Evolutionary conservation across 2,888 invertebrate species (phyloP).

Genomic region (Dryadula phaetusa): DNA sequence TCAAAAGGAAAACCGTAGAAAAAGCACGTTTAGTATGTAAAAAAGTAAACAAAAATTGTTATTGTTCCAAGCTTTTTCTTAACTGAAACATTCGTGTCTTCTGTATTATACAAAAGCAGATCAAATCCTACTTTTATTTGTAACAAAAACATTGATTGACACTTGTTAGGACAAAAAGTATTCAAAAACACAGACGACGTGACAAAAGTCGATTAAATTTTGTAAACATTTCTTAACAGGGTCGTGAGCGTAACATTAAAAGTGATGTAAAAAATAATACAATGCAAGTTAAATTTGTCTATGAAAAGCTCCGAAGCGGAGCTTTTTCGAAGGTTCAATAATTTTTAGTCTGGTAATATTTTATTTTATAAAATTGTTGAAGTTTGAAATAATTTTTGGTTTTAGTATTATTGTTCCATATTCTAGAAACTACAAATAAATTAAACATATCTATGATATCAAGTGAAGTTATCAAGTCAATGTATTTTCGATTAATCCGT

Average conservation of each 20-base stretch:
- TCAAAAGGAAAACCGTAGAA: not conserved
- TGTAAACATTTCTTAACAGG: constrained; percentile 25
- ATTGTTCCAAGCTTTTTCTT: not conserved
- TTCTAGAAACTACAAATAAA: too few relatives aligned
- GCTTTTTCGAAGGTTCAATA: not conserved
- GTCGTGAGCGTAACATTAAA: constrained; percentile 5
- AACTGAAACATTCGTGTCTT: constrained; percentile 8
- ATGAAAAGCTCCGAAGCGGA: not conserved
- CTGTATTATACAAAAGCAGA: constrained; percentile 12
- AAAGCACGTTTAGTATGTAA: not conserved
- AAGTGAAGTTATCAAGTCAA: too few relatives aligned
- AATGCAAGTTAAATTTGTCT: not conserved
- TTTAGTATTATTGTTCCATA: too few relatives aligned
- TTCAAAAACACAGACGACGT: constrained; percentile 32
- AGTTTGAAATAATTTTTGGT: too few relatives aligned
- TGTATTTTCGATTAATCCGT: too few relatives aligned
- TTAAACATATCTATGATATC: too few relatives aligned
- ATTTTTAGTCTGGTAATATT: not conserved
- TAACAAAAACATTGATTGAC: constrained; percentile 21
- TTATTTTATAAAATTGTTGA: too few relatives aligned
- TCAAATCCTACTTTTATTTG: constrained; percentile 14
- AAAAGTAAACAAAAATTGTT: not conserved
- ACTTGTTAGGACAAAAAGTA: constrained; percentile 26
- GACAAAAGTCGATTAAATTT: constrained; percentile 38
- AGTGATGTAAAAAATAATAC: not conserved